Evolutionary conservation across 2,113 vertebrate genomes (phyloP).

Genomic region (Regulus satrapa): DNA sequence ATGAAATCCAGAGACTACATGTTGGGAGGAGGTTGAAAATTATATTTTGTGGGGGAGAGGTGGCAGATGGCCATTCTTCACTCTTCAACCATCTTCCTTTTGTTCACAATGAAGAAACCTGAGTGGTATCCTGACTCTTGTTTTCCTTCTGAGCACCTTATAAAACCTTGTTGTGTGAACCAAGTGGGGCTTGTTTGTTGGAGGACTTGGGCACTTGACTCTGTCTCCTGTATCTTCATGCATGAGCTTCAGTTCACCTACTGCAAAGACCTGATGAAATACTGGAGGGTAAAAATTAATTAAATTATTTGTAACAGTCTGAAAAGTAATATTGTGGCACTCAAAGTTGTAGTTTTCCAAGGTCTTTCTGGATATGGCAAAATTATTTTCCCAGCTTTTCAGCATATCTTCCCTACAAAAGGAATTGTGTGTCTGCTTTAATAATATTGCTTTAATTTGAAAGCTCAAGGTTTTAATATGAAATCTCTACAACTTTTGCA

Average conservation of each 20-base stretch:
- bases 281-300: background rate
- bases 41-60: background rate
- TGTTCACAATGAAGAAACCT: background rate
- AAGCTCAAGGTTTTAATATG: background rate
- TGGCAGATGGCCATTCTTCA: background rate
- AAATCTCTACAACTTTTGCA: background rate
- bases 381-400: background rate
- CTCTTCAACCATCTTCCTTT: background rate
- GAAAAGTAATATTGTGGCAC: background rate
- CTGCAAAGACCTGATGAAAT: background rate
- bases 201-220: background rate
- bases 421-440: background rate
- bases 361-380: background rate
- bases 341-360: background rate
- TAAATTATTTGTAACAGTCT: background rate
- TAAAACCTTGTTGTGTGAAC: rapidly evolving
- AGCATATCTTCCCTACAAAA: background rate
- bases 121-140: background rate
- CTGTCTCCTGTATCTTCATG: background rate
- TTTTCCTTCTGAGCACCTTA: background rate
- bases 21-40: background rate
- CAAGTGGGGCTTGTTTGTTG: background rate
- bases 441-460: background rate
- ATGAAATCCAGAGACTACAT: background rate
- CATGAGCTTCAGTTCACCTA: background rate